Percentiles rank a stretch among this genome's conserved stretches.
Conservation (phyloP, 2,888 invertebrate species). For the Orthosia gracilis region DNA sequence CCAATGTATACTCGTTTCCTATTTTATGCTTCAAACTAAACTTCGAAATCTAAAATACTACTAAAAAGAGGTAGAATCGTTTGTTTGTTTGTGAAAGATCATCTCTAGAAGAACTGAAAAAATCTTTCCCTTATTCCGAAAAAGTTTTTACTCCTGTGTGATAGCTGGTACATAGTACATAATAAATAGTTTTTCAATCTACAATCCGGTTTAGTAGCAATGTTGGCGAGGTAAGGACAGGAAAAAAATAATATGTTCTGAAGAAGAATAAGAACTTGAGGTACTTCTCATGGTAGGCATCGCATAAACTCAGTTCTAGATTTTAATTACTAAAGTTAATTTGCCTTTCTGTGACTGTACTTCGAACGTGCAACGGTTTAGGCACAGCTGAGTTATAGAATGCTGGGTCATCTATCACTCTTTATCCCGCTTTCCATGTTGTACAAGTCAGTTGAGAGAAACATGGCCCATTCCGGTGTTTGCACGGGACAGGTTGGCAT, state of each 20-base stretch:
- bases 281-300: neutral
- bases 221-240: neutral
- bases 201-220: neutral
- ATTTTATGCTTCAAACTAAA: neutral
- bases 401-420: constrained; percentile 30
- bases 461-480: constrained; percentile 38
- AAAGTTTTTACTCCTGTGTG: too few species aligned
- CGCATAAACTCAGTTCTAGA: neutral
- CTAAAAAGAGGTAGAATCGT: too few species aligned
- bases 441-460: constrained; percentile 48
- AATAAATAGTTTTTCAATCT: neutral
- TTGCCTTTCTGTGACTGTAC: constrained; percentile 3
- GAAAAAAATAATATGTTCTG: neutral
- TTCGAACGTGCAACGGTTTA: neutral
- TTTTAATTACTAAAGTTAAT: neutral
- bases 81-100: too few species aligned
- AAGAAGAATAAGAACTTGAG: too few species aligned
- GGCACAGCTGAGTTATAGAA: neutral
- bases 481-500: constrained; percentile 23
- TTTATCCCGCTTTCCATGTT: constrained; percentile 26
- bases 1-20: neutral
- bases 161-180: too few species aligned
- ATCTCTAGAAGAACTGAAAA: too few species aligned
- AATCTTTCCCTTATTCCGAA: too few species aligned
- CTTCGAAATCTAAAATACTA: neutral